Evolutionary conservation across 1,140 invertebrate species (phyloP).

Genomic region (Portunus trituberculatus): DNA sequence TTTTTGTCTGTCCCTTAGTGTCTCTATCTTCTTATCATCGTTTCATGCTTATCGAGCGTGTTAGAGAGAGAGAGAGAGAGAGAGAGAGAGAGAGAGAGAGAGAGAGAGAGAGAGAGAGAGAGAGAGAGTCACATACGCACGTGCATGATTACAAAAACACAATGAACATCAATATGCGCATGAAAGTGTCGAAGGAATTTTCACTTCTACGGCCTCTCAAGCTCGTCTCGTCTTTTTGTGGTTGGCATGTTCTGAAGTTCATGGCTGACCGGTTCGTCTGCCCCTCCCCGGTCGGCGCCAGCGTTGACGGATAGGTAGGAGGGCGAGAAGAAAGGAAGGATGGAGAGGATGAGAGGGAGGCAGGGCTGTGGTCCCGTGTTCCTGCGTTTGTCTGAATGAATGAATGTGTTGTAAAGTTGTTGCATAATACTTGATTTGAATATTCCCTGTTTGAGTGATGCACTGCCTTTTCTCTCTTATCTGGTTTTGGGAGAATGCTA

Average conservation of each 20-base stretch:
- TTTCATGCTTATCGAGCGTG: no score
- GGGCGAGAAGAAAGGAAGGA: no score
- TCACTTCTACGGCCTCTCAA: not conserved
- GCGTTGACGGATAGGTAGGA: not conserved
- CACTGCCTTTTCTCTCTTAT: not conserved
- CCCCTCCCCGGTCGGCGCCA: not conserved
- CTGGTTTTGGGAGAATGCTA: not conserved
- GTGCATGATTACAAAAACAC: no score
- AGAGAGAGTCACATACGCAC: no score
- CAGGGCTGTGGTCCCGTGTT: not conserved
- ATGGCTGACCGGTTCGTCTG: not conserved
- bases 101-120: no score
- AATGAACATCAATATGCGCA: no score
- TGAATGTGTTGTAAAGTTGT: slow-evolving; percentile 9
- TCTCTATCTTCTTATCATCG: no score
- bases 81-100: no score
- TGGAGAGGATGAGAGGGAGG: not conserved
- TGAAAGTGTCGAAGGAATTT: not conserved
- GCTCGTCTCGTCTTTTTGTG: not conserved
- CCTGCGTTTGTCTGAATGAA: not conserved
- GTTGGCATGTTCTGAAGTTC: not conserved
- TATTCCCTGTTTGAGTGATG: not conserved
- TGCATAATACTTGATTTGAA: not conserved
- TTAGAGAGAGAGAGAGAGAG: no score
- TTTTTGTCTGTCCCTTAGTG: no score